Evolutionary conservation across 37 sponge, comb jelly and placozoan species (phyloP), one percentile per base, ranked within the genome.

Genomic region (Mnemiopsis leidyi): DNA sequence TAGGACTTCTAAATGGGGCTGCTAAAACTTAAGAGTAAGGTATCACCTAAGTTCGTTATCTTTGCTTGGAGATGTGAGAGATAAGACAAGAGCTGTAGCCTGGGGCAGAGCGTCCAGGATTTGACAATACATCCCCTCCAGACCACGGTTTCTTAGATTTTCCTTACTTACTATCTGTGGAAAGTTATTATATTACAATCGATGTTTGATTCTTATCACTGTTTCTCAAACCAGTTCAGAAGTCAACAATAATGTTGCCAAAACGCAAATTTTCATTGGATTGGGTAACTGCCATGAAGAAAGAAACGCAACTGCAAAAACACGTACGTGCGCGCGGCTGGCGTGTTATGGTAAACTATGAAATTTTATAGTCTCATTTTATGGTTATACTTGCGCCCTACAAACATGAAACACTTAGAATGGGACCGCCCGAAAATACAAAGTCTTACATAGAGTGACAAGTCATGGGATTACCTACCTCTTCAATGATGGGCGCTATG

Each of bases 401-500:
- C 79, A 32, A n/a, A n/a, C 73, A 71, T n/a, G 3, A 23, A 23
- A 76, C 24, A 26, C 9, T 75, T 75, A 3, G 35, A 39, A 32
- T 16, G 67, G 38, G 30, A n/a, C 38, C 30, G 76, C 37, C 29
- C 7, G 0, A 68, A 92, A 76, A 61, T 83, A 82, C 13, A 25
- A 38, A 92, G 68, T 28, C 69, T 48, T 23, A 85, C 79, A 69
- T 1, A 93, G 13, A 39, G 37, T 69, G 38, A 29, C 5, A 94
- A 24, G 69, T 24, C 61, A 68, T n/a, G 16, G 26, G 1, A 21
- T 29, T 35, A 26, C 30, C 38, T 23, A 98, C 96, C 94, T 95
- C 92, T 0, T 95, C 95, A 95, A 97, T 94, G 61, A 93, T 94
- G 0, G 96, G 97, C 0, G 39, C 71, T 0, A 97, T 95, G 23